Percentiles rank a stretch among this genome's conserved stretches.
Evolutionary conservation across 2,113 vertebrate species (phyloP).

Genomic region (Sisor rabdophorus): DNA sequence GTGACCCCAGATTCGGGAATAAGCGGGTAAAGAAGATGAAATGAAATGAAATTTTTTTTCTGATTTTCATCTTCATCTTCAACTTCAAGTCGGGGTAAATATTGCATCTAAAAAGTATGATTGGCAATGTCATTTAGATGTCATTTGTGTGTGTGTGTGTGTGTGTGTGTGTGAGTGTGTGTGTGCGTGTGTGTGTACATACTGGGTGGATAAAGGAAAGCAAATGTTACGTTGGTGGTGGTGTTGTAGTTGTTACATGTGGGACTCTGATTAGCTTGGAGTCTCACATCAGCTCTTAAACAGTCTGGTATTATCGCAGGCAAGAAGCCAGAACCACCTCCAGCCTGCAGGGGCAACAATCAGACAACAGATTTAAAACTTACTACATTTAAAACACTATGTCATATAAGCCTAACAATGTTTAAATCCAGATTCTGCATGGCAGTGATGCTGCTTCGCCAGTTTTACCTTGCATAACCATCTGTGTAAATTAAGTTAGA

Average conservation of each 20-base stretch:
- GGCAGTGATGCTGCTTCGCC: no score
- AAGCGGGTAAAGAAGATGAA: no score
- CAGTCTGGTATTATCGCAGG: constrained; percentile 64
- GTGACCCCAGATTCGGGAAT: no score
- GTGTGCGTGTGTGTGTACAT: constrained; percentile 47
- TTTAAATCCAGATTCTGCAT: no score
- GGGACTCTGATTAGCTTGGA: constrained; percentile 70
- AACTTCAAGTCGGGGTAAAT: no score
- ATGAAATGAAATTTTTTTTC: no score
- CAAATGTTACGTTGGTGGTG: constrained; percentile 62
- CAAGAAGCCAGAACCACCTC: constrained; percentile 3
- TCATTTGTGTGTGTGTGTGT: not conserved
- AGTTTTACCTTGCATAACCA: no score
- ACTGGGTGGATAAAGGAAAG: constrained; percentile 90
- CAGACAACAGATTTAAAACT: not conserved
- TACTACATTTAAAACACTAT: not conserved
- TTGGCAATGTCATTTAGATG: not conserved
- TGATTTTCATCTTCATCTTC: no score
- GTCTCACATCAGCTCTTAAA: constrained; percentile 84
- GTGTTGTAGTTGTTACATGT: constrained; percentile 76
- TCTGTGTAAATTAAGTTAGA: not conserved
- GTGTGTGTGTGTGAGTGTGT: not conserved
- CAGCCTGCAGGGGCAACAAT: not conserved
- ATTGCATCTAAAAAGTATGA: not conserved
- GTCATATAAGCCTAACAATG: no score